Base-by-base conservation (phyloP, 2,113 vertebrate species). In the Aix galericulata region DNA sequence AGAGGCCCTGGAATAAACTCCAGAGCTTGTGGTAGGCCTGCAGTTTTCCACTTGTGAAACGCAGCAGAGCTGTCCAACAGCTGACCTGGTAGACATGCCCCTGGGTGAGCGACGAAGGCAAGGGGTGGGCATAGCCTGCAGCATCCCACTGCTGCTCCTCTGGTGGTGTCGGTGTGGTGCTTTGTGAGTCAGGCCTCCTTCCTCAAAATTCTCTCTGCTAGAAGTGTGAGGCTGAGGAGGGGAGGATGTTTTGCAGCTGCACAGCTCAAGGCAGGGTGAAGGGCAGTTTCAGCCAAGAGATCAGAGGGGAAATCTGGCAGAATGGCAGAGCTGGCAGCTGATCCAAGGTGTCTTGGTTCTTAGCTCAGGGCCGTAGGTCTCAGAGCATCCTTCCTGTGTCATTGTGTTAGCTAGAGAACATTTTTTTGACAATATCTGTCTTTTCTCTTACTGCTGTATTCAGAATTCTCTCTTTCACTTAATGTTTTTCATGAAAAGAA, bases 31-130 rank as follows among this genome's bases (percentile, higher is more conserved):
- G 12, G 8, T 58, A 27, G 3, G 6, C 36, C 9, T 71, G 55
- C 36, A 29, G 9, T 17, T 85, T 93, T 78, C 40, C 9, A 13
- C 17, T 11, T 63, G 23, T 68, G 12, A 34, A 5, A 6, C 8
- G 31, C 16, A 16, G 11, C 8, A 66, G 34, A 82, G 38, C 4
- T 59, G 32, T 72, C 26, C 44, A 48, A 32, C 13, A 50, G 38
- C 79, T 66, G 13, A 11, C 55, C 44, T 32, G 20, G 32, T 62
- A 5, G 36, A 46, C 21, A 13, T 15, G 20, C 12, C 55, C 55
- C 5, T 27, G 29, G 0, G 0, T 17, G 27, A 34, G 29, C 6
- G 13, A 8, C 64, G 44, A 13, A 0, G 2, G 62, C 29, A 71
- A 71, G 13, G 2, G 1, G 16, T 22, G n/a, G 58, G 32, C 6